Conservation (phyloP, 2,888 invertebrate species). For the Aphodius sticticus region DNA sequence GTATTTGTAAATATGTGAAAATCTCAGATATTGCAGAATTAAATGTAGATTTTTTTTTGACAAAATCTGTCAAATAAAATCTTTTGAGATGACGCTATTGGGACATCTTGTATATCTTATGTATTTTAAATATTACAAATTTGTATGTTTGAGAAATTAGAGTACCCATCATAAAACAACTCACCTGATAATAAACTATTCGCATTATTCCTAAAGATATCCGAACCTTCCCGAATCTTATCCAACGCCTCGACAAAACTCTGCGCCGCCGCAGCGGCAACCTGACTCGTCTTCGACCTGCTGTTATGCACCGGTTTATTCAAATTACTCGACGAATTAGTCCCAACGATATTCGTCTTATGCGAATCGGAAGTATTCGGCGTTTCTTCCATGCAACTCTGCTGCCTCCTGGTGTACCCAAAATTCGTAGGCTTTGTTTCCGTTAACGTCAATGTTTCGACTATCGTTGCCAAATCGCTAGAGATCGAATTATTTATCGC, state of each 20-base stretch:
- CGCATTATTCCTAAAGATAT: slow-evolving; percentile 79
- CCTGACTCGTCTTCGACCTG: slow-evolving; percentile 54
- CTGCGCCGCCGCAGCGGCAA: slow-evolving; percentile 56
- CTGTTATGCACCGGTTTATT: slow-evolving; percentile 52
- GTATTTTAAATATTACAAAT: no score
- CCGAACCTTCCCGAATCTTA: slow-evolving; percentile 73
- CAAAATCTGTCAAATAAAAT: no score
- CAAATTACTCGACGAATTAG: slow-evolving; percentile 53
- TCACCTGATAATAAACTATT: slow-evolving; percentile 81
- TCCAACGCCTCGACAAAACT: slow-evolving; percentile 68
- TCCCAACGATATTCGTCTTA: slow-evolving; percentile 49
- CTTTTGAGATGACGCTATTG: no score
- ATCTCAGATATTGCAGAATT: no score
- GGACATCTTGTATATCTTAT: no score
- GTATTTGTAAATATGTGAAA: no score
- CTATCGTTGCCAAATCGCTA: slow-evolving; percentile 84
- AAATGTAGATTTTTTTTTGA: no score
- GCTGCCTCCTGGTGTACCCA: slow-evolving; percentile 50
- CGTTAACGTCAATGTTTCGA: slow-evolving; percentile 79
- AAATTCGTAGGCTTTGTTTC: slow-evolving; percentile 59
- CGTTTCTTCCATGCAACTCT: slow-evolving; percentile 61
- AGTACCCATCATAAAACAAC: slow-evolving; percentile 19
- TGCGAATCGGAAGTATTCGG: slow-evolving; percentile 50
- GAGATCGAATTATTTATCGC: slow-evolving; percentile 75
- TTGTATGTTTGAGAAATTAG: neutral